Evolutionary conservation across 2,888 invertebrate species (phyloP), one percentile per base, ranked within the genome.

Genomic region (Endomychus coccineus): DNA sequence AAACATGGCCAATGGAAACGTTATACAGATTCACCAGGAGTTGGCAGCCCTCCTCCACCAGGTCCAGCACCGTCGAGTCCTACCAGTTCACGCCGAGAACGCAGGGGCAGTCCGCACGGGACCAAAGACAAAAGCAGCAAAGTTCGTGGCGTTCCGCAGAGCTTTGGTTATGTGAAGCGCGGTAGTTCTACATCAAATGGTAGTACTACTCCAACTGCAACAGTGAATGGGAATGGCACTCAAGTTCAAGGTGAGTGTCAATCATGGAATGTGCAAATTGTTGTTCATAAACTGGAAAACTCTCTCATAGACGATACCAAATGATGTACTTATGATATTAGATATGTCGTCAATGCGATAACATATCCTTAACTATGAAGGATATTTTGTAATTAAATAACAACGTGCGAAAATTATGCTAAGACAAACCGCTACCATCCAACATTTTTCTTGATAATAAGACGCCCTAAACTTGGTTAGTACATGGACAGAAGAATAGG

Each of bases 81-180:
- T 19, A 63, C 66, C 13, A 55, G 62, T 31, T 46, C 56, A 16
- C 50, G 67, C 29, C 64, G 64, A 53, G 70, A 53, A 62, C 64
- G 54, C 55, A 62, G 50, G 49, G 64, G 51, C 54, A 66, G 58
- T 55, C 61, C 63, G 34, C 67, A 63, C 46, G 52, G 55, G 27
- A 56, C 52, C 31, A 72, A 72, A 41, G 73, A 75, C 3, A 73
- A 73, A 40, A 69, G 71, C 47, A 65, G 71, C 46, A 87, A 86
- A 63, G 73, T 71, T 30, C 61, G 73, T 43, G 79, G 79, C 9
- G 84, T 83, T 9, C 86, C 87, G 5, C 85, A 86, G 52, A 86
- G 80, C 62, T 88, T 88, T 56, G 87, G 87, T 33, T 88, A 88
- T 61, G 82, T 86, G 27, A 88, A 88, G 59, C 74, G 86, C 51